Conservation (phyloP, 1,140 invertebrate genomes). For the Drosophila chauvacae region DNA sequence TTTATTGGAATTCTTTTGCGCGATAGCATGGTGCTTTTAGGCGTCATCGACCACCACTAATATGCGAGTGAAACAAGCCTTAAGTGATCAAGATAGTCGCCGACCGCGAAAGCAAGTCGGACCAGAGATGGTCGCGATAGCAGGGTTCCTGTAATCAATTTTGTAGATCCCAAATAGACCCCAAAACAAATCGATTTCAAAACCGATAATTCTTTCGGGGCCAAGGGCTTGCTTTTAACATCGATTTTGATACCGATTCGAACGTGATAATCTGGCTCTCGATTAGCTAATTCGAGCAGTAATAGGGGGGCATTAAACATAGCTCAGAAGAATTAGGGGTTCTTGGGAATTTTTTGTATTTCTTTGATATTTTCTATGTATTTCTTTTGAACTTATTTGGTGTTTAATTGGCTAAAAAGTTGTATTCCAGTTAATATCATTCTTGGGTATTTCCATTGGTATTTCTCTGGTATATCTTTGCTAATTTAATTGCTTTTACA, state of each 20-base stretch:
- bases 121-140: slow-evolving; percentile 17
- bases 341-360: not conserved
- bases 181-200: slow-evolving; percentile 11
- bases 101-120: slow-evolving; percentile 3
- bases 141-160: slow-evolving; percentile 15
- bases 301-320: not conserved
- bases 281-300: not conserved
- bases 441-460: too few species aligned
- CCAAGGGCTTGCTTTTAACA: not conserved
- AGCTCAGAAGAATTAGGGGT: too few species aligned
- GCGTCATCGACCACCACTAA: slow-evolving; percentile 32
- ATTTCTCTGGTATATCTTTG: not conserved
- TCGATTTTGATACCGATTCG: not conserved
- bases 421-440: not conserved
- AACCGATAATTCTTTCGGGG: slow-evolving; percentile 8
- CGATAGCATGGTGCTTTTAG: slow-evolving; percentile 5
- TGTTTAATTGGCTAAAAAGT: not conserved
- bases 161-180: not conserved
- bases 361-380: not conserved
- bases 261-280: not conserved
- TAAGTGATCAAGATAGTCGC: slow-evolving; percentile 68
- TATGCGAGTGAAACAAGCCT: slow-evolving; percentile 62
- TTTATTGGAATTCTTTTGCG: slow-evolving; percentile 52
- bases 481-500: not conserved
- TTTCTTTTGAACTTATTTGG: not conserved